These are phyloP conservation scores for Semotilus atromaculatus DNA, from an alignment of 2,797 vertebrate species.

Conservation along the genomic window DNA sequence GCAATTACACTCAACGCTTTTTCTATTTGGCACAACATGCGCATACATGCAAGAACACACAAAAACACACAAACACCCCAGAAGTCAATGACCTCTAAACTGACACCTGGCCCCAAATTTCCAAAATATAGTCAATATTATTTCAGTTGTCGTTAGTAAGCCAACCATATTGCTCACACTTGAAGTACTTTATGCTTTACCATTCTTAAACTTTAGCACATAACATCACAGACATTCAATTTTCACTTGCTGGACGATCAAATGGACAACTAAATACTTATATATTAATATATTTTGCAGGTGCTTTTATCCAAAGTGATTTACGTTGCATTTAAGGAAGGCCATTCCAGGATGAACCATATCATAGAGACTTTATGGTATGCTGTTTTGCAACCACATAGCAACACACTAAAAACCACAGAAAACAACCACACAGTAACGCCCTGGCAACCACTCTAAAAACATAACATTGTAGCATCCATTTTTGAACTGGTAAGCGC, in stretches of 20 bases:
- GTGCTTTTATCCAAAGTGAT: neutral
- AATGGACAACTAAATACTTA: neutral
- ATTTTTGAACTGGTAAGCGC: neutral
- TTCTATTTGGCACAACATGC: neutral
- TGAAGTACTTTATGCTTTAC: neutral
- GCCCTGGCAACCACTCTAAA: neutral
- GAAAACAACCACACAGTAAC: neutral
- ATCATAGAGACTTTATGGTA: neutral
- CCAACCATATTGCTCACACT: neutral
- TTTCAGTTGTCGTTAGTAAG: conserved; percentile 30
- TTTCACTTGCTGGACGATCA: neutral
- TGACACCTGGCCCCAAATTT: conserved; percentile 17
- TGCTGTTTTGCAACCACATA: neutral
- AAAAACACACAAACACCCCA: neutral
- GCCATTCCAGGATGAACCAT: neutral
- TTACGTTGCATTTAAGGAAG: neutral
- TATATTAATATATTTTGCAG: neutral
- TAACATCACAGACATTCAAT: neutral
- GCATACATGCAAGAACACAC: neutral
- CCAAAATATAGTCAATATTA: conserved; percentile 42
- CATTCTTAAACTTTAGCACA: neutral
- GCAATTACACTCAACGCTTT: conserved; percentile 1
- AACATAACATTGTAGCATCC: neutral
- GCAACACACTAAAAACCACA: neutral
- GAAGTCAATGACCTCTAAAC: conserved; percentile 5